These are phyloP conservation scores for Bos indicus DNA, from an alignment of 2,113 vertebrate genomes.

Conservation along the genomic window DNA sequence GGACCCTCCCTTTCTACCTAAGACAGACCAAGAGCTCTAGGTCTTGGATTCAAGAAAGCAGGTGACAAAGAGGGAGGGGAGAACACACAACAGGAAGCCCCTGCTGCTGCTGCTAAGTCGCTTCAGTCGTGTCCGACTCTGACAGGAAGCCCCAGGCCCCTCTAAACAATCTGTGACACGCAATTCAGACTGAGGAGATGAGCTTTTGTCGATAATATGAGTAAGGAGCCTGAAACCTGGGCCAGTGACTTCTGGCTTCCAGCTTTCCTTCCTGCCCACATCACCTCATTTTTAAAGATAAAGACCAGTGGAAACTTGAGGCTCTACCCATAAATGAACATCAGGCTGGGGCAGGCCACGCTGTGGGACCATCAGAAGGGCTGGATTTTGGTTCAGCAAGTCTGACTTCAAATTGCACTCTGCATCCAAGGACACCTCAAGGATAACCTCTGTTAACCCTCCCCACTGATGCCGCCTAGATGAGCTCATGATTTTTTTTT, in stretches of 20 bases:
- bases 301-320: not conserved
- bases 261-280: not conserved
- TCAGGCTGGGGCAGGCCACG: not conserved
- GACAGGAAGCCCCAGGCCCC: not conserved
- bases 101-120: too few species aligned
- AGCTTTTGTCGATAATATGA: not conserved
- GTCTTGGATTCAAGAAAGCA: not conserved
- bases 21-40: not conserved
- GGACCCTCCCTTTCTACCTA: not conserved
- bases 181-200: accelerated
- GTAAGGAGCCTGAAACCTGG: not conserved
- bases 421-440: not conserved
- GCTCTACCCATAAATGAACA: not conserved
- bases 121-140: too few species aligned
- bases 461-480: not conserved
- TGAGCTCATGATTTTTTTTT: not conserved
- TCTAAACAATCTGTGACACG: not conserved
- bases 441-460: not conserved
- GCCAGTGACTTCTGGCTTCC: not conserved
- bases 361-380: not conserved
- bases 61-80: not conserved
- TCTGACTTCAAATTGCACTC: not conserved
- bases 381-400: not conserved
- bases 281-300: not conserved
- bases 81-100: not conserved